Percentiles rank a stretch among this genome's conserved stretches.
Evolutionary conservation across 2,888 invertebrate genomes (phyloP).

Genomic region (Galeopsomyia nigrocyanea): DNA sequence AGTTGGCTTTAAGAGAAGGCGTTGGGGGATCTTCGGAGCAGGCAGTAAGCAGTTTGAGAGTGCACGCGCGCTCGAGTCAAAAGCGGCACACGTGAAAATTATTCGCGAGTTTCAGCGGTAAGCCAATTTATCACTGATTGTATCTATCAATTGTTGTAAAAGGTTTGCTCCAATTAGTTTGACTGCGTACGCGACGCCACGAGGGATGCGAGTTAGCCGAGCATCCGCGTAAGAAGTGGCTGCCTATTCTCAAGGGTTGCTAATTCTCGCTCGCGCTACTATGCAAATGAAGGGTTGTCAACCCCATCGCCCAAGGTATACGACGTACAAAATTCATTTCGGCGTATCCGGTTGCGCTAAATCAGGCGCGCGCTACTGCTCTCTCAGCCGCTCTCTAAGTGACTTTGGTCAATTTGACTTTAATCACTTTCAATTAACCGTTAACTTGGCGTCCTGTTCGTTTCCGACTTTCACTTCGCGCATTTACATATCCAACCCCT

Average conservation of each 20-base stretch:
- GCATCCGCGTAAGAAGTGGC: slow-evolving; percentile 44
- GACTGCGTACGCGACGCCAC: slow-evolving; percentile 32
- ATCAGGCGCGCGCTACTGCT: slow-evolving; percentile 50
- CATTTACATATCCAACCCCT: slow-evolving; percentile 42
- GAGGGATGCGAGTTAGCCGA: slow-evolving; percentile 34
- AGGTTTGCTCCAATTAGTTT: slow-evolving; percentile 47
- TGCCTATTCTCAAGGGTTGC: slow-evolving; percentile 46
- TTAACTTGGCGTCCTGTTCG: slow-evolving; percentile 38
- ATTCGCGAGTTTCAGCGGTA: slow-evolving; percentile 36
- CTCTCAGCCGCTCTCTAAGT: slow-evolving; percentile 13
- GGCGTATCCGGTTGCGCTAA: slow-evolving; percentile 56
- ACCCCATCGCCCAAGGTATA: slow-evolving; percentile 50
- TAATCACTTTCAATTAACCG: slow-evolving; percentile 49
- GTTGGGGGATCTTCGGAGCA: too few species aligned
- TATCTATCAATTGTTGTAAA: slow-evolving; percentile 47
- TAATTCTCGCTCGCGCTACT: slow-evolving; percentile 13
- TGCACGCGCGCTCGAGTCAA: not conserved
- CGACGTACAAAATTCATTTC: slow-evolving; percentile 48
- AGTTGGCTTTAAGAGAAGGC: not conserved
- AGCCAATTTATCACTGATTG: slow-evolving; percentile 46
- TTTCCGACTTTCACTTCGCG: slow-evolving; percentile 22
- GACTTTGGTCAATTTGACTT: slow-evolving; percentile 48
- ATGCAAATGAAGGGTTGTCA: slow-evolving; percentile 56
- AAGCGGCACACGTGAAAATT: slow-evolving; percentile 25
- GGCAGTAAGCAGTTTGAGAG: not conserved